Evolutionary conservation across 2,113 vertebrate species (phyloP), one percentile per base, ranked within the genome.

Genomic region (Podarcis cretensis): DNA sequence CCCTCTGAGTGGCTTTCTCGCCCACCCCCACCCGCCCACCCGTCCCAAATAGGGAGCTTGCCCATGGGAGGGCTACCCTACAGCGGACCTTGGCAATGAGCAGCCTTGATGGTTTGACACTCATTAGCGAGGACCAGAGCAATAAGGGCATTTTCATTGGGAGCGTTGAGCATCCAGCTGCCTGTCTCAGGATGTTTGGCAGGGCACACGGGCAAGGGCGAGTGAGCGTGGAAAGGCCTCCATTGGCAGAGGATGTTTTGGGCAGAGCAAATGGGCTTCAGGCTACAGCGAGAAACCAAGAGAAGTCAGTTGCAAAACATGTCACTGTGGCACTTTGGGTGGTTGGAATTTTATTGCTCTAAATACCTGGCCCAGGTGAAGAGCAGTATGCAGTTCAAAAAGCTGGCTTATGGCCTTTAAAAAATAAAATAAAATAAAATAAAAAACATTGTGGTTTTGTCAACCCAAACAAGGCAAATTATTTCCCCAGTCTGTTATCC

Each of bases 91-190:
- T 32, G 2, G 3, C 32, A 63, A 74, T 13, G 35, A 89, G 3
- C 0, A 0, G 6, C 3, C 65, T 1, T 54, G 23, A 12, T 23
- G 66, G 89, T 69, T 84, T 1, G n/a, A 59, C 90, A 16, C 84
- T 89, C 32, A 90, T 92, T 87, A 91, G 71, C 57, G 23, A 1
- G 54, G 87, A 71, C 88, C 27, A 18, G 76, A n/a, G 12, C 57
- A 21, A 12, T 81, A 20, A 6, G 63, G 71, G 23, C 32, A n/a
- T 63, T 63, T 63, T 23, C n/a, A 54, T 43, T 54, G 23, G 40
- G 23, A 12, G 25, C 1, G 40, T 30, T 43, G 6, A 3, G 21
- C 40, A 27, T 78, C 25, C 20, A 78, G 23, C 23, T 40, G 35
- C 40, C 6, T 89, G 40, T 69, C 68, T 69, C 23, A 3, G 68